phyloP scores from a whole-genome alignment of 2,797 vertebrate genomes.

The Catharus ustulatus region DNA sequence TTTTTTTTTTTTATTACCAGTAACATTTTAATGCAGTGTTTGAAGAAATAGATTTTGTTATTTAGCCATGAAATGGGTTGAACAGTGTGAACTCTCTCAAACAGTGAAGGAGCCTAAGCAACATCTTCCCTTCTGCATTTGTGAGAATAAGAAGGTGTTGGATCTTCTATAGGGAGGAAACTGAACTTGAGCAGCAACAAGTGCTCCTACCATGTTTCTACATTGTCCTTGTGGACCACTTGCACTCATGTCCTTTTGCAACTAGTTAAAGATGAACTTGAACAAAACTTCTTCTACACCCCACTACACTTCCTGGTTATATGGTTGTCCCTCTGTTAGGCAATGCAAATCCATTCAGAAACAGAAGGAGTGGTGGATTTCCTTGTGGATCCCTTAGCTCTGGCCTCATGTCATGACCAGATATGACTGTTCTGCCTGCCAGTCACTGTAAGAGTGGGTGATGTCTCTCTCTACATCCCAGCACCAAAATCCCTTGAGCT shows the following conservation, averaged over 20 bases:
- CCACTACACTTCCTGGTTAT: background rate
- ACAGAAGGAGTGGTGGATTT: background rate
- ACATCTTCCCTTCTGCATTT: background rate
- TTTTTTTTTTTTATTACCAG: background rate
- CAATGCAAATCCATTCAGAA: background rate
- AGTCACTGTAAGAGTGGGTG: background rate
- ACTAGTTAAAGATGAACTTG: background rate
- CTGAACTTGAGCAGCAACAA: background rate
- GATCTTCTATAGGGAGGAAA: background rate
- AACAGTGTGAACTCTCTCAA: background rate
- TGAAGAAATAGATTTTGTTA: slow-evolving; percentile 14
- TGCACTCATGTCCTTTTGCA: background rate
- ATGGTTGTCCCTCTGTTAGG: background rate
- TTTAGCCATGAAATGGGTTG: background rate
- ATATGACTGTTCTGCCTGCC: background rate
- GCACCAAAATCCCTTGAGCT: background rate
- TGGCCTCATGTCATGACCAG: background rate
- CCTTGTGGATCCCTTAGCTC: background rate
- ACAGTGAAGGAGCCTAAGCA: background rate
- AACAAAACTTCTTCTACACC: background rate
- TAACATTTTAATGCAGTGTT: background rate
- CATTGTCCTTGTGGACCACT: background rate
- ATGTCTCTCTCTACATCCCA: background rate
- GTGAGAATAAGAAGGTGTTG: background rate
- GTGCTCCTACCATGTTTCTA: background rate